Conservation (phyloP, 2,113 vertebrate genomes). For the Perca fluviatilis region DNA sequence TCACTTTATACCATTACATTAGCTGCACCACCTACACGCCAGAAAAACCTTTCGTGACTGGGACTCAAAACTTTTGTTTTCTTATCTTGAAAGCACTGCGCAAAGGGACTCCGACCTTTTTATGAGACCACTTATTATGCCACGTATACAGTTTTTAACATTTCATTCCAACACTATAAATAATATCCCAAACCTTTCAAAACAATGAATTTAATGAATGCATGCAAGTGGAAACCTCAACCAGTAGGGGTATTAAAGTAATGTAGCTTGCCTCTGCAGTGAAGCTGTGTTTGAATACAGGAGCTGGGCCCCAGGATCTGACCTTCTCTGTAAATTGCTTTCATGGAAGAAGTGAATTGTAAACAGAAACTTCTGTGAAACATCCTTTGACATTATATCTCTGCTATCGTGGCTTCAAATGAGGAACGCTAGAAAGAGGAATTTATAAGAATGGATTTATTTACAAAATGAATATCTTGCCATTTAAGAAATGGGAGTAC, state of each 20-base stretch:
- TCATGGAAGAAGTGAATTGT: conserved; percentile 29
- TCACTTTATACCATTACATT: background rate
- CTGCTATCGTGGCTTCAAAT: background rate
- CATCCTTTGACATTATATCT: conserved; percentile 6
- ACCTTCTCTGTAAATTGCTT: conserved; percentile 49
- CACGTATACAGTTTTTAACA: conserved; percentile 38
- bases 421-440: background rate
- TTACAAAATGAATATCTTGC: background rate
- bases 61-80: conserved; percentile 23
- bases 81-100: conserved; percentile 14
- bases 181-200: conserved; percentile 65
- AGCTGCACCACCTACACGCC: background rate
- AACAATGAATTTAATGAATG: conserved; percentile 64
- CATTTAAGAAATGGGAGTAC: background rate
- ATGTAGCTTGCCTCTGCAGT: conserved; percentile 21
- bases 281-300: conserved; percentile 32
- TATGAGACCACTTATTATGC: conserved; percentile 29
- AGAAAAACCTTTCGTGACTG: conserved; percentile 4
- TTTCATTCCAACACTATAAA: conserved; percentile 62
- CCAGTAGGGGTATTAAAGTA: conserved; percentile 34
- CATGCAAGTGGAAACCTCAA: conserved; percentile 46
- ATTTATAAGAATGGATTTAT: background rate
- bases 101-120: conserved; percentile 18
- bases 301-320: conserved; percentile 29
- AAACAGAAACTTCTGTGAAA: conserved; percentile 40